A percentile compares a stretch with the other conserved stretches of the same genome.
Conservation (phyloP, 1,140 invertebrate genomes). For the Colletes gigas region DNA sequence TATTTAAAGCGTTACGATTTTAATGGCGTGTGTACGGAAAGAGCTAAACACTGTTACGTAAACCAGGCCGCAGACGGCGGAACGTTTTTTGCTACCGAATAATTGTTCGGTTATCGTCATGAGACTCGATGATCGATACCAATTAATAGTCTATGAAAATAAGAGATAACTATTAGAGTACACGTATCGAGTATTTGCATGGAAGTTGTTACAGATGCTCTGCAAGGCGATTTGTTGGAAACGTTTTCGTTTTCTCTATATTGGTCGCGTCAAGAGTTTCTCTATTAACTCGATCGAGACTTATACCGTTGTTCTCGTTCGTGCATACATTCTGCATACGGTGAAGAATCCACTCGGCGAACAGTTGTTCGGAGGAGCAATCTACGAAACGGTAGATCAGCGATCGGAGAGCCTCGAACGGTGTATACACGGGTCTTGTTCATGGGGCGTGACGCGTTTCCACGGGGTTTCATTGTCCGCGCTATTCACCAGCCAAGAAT, state of each 20-base stretch:
- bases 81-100: neutral
- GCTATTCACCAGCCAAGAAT: conserved; percentile 41
- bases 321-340: neutral
- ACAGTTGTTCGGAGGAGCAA: conserved; percentile 29
- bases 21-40: neutral
- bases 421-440: neutral
- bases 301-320: conserved; percentile 11
- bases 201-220: too few species aligned
- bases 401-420: conserved; percentile 25
- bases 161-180: too few species aligned
- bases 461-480: conserved; percentile 49
- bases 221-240: too few species aligned
- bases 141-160: too few species aligned
- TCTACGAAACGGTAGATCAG: conserved; percentile 22
- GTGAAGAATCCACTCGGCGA: conserved; percentile 1
- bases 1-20: neutral
- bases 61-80: neutral
- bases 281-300: too few species aligned
- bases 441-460: conserved; percentile 52
- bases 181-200: too few species aligned
- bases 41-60: neutral
- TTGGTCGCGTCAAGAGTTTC: neutral
- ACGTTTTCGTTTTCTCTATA: too few species aligned
- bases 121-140: too few species aligned
- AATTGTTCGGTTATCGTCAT: neutral